Percentiles rank a stretch among this genome's conserved stretches.
Evolutionary conservation across 2,888 invertebrate species (phyloP).

Genomic region (Drosophila anomelani): DNA sequence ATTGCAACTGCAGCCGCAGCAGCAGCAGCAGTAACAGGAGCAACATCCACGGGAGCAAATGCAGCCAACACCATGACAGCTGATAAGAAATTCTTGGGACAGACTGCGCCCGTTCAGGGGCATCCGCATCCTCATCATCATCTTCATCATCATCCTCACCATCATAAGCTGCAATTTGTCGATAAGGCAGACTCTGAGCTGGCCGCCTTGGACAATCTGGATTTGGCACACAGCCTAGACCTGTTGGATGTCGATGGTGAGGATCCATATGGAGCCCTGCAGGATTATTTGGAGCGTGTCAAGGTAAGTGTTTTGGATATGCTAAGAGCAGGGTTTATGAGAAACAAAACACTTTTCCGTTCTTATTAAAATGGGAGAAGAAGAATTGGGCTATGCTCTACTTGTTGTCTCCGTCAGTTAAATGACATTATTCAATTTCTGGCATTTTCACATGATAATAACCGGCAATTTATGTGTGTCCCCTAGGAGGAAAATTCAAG

Average conservation of each 20-base stretch:
- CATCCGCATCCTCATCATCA: conserved; percentile 44
- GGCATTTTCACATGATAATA: conserved; percentile 59
- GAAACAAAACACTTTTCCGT: conserved; percentile 1
- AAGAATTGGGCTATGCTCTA: conserved; percentile 15
- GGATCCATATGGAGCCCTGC: conserved; percentile 83
- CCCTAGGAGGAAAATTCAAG: conserved; percentile 22
- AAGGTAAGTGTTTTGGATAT: conserved; percentile 76
- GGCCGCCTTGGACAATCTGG: conserved; percentile 81
- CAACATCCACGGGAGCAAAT: conserved; percentile 38
- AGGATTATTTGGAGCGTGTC: conserved; percentile 84
- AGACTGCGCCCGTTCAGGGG: conserved; percentile 49
- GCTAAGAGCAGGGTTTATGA: not conserved
- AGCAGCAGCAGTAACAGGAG: conserved; percentile 23
- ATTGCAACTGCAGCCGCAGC: conserved; percentile 44
- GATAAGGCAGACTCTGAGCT: conserved; percentile 75
- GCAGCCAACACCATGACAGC: conserved; percentile 71
- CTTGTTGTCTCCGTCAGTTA: conserved; percentile 45
- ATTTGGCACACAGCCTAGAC: conserved; percentile 79
- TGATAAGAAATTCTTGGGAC: conserved; percentile 80
- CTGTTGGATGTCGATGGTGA: conserved; percentile 81
- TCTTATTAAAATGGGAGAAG: conserved; percentile 14
- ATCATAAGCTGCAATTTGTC: conserved; percentile 75
- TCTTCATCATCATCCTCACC: not conserved
- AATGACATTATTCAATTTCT: conserved; percentile 57
- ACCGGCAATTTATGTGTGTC: conserved; percentile 56